These are phyloP conservation scores for Bolborhynchus lineola DNA, from an alignment of 2,113 vertebrate species.

Conservation along the genomic window DNA sequence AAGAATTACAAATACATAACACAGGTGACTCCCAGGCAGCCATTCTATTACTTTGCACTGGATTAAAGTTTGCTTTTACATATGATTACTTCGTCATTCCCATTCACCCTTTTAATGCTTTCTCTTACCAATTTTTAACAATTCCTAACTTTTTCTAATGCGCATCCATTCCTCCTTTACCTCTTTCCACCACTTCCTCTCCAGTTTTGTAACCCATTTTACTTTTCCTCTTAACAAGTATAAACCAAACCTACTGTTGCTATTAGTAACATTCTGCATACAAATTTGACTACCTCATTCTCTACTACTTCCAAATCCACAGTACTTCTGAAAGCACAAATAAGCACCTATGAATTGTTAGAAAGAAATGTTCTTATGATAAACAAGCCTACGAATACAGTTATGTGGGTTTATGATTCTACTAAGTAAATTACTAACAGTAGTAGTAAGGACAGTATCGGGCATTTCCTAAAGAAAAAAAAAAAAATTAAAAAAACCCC, in stretches of 20 bases:
- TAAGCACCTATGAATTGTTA: not conserved
- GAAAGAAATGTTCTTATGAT: not conserved
- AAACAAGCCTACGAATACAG: not conserved
- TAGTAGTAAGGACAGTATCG: not conserved
- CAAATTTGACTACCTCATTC: not conserved
- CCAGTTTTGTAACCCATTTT: not conserved
- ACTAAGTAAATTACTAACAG: not conserved
- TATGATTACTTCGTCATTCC: not conserved
- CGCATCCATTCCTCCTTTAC: not conserved
- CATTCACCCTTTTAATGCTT: not conserved
- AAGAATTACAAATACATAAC: not conserved
- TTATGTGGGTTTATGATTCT: not conserved
- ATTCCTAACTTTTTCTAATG: not conserved
- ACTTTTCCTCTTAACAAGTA: not conserved
- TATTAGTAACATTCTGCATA: not conserved
- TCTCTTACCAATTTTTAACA: not conserved
- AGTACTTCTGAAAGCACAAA: not conserved
- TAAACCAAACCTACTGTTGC: not conserved
- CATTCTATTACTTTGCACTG: not conserved
- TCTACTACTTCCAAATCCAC: not conserved
- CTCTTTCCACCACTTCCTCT: not conserved
- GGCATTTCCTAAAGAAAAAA: not conserved
- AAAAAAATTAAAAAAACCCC: not conserved
- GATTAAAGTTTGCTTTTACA: not conserved
- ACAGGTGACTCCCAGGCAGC: not conserved